Conservation (phyloP, 2,888 invertebrate genomes). For the Eristalis arbustorum region DNA sequence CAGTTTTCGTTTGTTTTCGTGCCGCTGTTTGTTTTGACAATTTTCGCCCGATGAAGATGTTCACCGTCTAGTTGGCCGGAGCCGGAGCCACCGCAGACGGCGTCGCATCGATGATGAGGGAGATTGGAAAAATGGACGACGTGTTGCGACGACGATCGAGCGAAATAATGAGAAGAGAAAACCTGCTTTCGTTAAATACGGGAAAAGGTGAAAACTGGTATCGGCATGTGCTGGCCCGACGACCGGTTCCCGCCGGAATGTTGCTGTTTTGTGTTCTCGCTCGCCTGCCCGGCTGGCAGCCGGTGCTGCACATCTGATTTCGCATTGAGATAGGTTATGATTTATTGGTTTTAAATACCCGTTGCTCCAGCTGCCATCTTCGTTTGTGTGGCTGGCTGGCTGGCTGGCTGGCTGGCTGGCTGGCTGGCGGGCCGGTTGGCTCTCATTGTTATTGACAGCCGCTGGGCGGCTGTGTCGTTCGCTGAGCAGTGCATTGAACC, state of each 20-base stretch:
- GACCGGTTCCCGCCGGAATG: slow-evolving; percentile 65
- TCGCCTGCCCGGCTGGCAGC: slow-evolving; percentile 24
- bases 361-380: slow-evolving; percentile 62
- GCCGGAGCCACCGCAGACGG: too few species aligned
- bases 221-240: slow-evolving; percentile 64
- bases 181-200: slow-evolving; percentile 70
- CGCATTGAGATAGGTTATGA: slow-evolving; percentile 71
- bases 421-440: slow-evolving; percentile 34
- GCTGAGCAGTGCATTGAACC: slow-evolving; percentile 56
- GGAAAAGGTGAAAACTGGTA: slow-evolving; percentile 69
- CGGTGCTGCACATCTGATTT: slow-evolving; percentile 65
- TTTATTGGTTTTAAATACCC: slow-evolving; percentile 70
- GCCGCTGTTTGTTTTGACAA: neutral
- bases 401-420: too few species aligned
- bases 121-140: slow-evolving; percentile 50
- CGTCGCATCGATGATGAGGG: slow-evolving; percentile 33
- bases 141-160: slow-evolving; percentile 44
- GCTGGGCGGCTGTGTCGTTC: neutral
- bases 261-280: slow-evolving; percentile 48
- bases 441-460: slow-evolving; percentile 29
- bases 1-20: slow-evolving; percentile 13
- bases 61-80: too few species aligned
- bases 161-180: slow-evolving; percentile 68
- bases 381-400: slow-evolving; percentile 4
- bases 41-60: slow-evolving; percentile 53